Evolutionary conservation across 2,888 invertebrate species (phyloP).

Genomic region (Thyatira batis): DNA sequence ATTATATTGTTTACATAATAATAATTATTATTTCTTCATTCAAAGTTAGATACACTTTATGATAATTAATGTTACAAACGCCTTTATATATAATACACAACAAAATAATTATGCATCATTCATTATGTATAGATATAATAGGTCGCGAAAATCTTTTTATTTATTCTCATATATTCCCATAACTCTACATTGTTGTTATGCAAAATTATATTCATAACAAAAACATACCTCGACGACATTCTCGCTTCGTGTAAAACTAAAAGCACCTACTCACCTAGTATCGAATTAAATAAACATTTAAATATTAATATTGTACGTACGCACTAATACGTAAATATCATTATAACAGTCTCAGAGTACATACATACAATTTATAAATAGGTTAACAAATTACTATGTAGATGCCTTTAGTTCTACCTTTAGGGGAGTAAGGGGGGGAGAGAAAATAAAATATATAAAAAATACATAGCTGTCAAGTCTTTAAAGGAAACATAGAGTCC

Average conservation of each 20-base stretch:
- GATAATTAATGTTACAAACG: constrained; percentile 68
- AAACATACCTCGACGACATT: constrained; percentile 13
- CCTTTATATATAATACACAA: constrained; percentile 60
- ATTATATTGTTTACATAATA: constrained; percentile 79
- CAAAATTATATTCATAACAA: constrained; percentile 34
- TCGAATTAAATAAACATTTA: constrained; percentile 78
- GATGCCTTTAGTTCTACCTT: constrained; percentile 52
- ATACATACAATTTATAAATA: constrained; percentile 81
- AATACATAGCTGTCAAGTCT: constrained; percentile 68
- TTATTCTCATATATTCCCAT: constrained; percentile 35
- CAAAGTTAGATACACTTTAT: constrained; percentile 78
- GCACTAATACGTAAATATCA: constrained; percentile 76
- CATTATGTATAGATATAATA: constrained; percentile 20
- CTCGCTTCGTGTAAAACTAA: constrained; percentile 44
- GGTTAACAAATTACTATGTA: constrained; percentile 66
- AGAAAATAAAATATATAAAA: constrained; percentile 39
- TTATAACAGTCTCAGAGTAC: constrained; percentile 80
- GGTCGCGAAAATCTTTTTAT: constrained; percentile 29
- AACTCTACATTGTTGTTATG: constrained; percentile 35
- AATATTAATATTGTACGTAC: constrained; percentile 78
- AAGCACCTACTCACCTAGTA: constrained; percentile 62
- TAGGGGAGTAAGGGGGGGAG: constrained; percentile 25
- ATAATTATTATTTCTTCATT: constrained; percentile 77
- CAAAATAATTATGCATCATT: constrained; percentile 34
- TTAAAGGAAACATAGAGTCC: constrained; percentile 41